Base-by-base conservation (phyloP, 2,888 invertebrate genomes). In the Noctua fimbriata region DNA sequence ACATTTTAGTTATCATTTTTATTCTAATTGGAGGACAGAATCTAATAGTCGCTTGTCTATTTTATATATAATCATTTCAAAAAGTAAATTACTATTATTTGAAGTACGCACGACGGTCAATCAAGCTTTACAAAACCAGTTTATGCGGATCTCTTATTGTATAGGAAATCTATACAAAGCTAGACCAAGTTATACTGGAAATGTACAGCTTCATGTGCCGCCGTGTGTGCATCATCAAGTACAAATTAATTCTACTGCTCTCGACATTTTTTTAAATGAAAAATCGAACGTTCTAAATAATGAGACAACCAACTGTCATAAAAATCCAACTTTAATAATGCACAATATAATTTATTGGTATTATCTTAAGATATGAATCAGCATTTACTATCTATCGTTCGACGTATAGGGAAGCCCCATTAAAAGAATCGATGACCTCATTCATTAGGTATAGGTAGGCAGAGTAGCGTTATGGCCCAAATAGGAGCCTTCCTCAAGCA, bases 1-100 rank as follows among this genome's bases (percentile, higher is more conserved):
- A 87, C 87, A 70, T 78, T 85, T 16, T 10, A 70, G 65, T 73
- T 36, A 14, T 44, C 44, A 2, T 49, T 47, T 81, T 47, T 49
- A 44, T 47, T 70, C 18, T 82, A 73, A 60, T 63, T 65, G 36
- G 5, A 67, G 28, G 70, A 70, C 28, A 60, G 36, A n/a, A 63
- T 72, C 10, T 9, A 32, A 12, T 52, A 32, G 32, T 73, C 24
- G 41, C 6, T 36, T 71, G 49, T 65, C 69, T 58, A 24, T 12
- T 49, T 73, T 41, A 16, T 65, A 73, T 21, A 24, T 44, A 9
- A 28, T 32, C 6, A 12, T 49, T 73, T 55, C 4, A 1, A 44
- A 44, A 69, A 70, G 14, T 14, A 55, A 49, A 32, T 55, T 60
- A 65, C 28, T 28, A 70, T 66, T 44, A 47, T 44, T 52, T 16